Percentiles rank a stretch among this genome's conserved stretches.
Conservation (phyloP, 2,113 vertebrate species). For the Pseudolaguvia tuberculata region DNA sequence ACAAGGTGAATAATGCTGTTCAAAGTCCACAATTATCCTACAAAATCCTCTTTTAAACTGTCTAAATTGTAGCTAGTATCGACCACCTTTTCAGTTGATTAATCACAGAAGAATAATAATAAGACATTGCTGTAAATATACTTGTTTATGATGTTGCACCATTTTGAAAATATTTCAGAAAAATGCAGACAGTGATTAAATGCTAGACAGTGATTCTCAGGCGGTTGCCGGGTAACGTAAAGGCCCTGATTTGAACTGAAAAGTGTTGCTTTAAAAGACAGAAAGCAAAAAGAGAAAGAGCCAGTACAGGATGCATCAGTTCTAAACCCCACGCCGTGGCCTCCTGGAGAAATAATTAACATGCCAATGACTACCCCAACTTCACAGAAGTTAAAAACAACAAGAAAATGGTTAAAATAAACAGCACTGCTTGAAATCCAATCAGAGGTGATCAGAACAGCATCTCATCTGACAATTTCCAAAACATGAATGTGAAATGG, state of each 20-base stretch:
- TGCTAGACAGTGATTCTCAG: not conserved
- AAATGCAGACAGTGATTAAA: not conserved
- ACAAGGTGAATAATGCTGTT: not conserved
- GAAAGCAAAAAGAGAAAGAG: not conserved
- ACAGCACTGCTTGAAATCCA: constrained; percentile 4
- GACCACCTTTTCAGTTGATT: not conserved
- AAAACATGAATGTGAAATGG: not conserved
- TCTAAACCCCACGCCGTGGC: constrained; percentile 20
- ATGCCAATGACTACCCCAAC: constrained; percentile 34
- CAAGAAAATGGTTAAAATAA: constrained; percentile 2
- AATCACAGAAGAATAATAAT: too few relatives aligned
- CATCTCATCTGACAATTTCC: constrained; percentile 5
- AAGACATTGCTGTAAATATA: not conserved
- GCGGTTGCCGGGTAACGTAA: not conserved
- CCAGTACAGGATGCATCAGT: not conserved
- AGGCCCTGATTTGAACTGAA: not conserved
- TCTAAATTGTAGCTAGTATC: not conserved
- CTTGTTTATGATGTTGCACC: not conserved
- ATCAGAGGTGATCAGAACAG: constrained; percentile 25
- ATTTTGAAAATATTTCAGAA: not conserved
- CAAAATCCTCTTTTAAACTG: not conserved
- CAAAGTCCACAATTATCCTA: not conserved
- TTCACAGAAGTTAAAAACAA: constrained; percentile 40
- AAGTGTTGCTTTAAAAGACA: not conserved
- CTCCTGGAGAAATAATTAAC: constrained; percentile 45